Conservation (phyloP, 2,113 vertebrate species). For the Zootoca vivipara region DNA sequence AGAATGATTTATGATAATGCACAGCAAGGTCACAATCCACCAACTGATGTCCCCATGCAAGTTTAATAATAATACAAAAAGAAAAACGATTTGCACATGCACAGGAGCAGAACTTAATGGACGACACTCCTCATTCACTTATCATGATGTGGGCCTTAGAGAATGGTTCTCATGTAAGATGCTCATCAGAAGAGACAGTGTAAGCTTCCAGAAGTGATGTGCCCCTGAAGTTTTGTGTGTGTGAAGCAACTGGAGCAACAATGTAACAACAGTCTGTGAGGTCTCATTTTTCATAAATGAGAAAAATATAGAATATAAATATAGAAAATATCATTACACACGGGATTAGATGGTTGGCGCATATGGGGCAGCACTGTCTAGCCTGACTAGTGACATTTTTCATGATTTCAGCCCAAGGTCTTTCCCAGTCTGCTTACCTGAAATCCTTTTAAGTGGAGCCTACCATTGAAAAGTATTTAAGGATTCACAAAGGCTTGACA, state of each 20-base stretch:
- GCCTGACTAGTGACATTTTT: neutral
- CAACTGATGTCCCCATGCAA: neutral
- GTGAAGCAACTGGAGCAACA: neutral
- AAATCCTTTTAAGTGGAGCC: neutral
- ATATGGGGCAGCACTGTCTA: neutral
- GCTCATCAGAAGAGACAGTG: neutral
- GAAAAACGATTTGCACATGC: neutral
- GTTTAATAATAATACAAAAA: neutral
- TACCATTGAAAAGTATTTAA: neutral
- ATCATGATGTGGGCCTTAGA: neutral
- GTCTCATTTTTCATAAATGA: too few relatives aligned
- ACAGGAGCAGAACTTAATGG: neutral
- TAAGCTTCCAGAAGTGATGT: neutral
- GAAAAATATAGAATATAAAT: too few relatives aligned
- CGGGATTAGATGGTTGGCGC: neutral
- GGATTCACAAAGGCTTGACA: neutral
- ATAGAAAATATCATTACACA: neutral
- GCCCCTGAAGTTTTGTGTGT: neutral
- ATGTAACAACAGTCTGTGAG: too few relatives aligned
- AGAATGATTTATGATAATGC: constrained; percentile 67
- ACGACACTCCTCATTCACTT: neutral
- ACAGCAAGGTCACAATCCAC: constrained; percentile 21
- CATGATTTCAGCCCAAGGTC: neutral
- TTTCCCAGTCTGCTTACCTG: neutral
- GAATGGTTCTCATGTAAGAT: neutral